phyloP scores from a whole-genome alignment of 1,140 invertebrate genomes.

The Pinna nobilis region DNA sequence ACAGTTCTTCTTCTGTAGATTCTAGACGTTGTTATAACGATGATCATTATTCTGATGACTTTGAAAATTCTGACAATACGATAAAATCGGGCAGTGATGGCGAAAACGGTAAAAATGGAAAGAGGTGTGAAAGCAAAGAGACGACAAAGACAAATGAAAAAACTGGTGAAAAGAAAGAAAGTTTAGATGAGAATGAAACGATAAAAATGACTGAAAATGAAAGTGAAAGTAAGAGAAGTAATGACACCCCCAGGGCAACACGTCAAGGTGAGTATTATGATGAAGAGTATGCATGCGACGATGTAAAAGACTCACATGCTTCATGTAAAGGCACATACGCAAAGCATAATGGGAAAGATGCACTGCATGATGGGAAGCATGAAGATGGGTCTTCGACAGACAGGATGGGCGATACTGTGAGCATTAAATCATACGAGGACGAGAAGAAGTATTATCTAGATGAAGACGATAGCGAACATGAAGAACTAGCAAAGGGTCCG shows the following conservation, averaged over 20 bases:
- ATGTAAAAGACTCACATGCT: conserved; percentile 10
- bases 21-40: too few species aligned
- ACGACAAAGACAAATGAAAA: background rate
- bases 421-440: conserved; percentile 16
- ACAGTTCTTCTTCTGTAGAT: too few species aligned
- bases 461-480: conserved; percentile 40
- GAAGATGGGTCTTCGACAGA: background rate
- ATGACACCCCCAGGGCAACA: background rate
- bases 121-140: conserved; percentile 1
- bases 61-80: conserved; percentile 29
- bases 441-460: conserved; percentile 3
- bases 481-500: conserved; percentile 19
- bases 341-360: conserved; percentile 11
- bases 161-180: background rate
- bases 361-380: conserved; percentile 8
- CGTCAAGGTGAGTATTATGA: conserved; percentile 12
- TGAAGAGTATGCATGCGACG: conserved; percentile 27
- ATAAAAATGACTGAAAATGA: background rate
- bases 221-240: background rate
- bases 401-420: conserved; percentile 12
- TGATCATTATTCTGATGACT: conserved; percentile 32
- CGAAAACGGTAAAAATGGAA: background rate
- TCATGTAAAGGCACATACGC: too few species aligned
- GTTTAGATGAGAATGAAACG: background rate
- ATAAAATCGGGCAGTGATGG: background rate